Base-by-base conservation (phyloP, 2,888 invertebrate genomes). In the Ichneumoninae sp. region DNA sequence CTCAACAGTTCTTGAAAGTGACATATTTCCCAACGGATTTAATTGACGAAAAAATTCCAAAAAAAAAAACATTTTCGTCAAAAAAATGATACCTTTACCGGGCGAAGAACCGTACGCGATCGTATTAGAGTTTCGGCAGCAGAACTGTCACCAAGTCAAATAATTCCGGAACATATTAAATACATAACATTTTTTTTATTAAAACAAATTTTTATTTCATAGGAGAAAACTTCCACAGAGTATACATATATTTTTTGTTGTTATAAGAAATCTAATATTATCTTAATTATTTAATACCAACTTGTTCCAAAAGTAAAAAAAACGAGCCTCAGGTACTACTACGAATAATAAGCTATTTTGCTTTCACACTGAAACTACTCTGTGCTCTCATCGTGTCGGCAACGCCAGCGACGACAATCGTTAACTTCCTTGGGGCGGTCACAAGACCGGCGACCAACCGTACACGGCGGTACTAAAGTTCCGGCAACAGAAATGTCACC, bases 321-420 rank as follows among this genome's bases (percentile, higher is more conserved):
- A 22, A 22, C 22, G 22, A 22, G 22, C 22, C 22, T 22, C 22
- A 22, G 22, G 1, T 40, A 83, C 74, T 77, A 85, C 86, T 69
- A 68, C 80, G 87, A 88, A 90, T 88, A 88, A 90, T 89, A 86
- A 90, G 89, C 88, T 89, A 87, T 88, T 89, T 88, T 87, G 80
- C 85, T 86, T 83, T 81, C 82, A 69, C 75, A 77, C 76, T 69
- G 57, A 16, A n/a, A 16, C 33, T 71, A 69, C 44, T 65, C 50
- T 50, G 22, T 62, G 47, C 33, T 65, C 65, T 52, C 19, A 65
- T 65, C 65, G 22, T 26, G 47, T 47, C 62, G 74, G 19, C 62
- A n/a, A 47, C 30, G 44, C 62, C 7, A 22, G 36, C 65, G 22
- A 16, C 50, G 22, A 16, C 33, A 36, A 30, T 65, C 16, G 47